Conservation (phyloP, 2,888 invertebrate species). For the Prosopocoilus inquinatus region DNA sequence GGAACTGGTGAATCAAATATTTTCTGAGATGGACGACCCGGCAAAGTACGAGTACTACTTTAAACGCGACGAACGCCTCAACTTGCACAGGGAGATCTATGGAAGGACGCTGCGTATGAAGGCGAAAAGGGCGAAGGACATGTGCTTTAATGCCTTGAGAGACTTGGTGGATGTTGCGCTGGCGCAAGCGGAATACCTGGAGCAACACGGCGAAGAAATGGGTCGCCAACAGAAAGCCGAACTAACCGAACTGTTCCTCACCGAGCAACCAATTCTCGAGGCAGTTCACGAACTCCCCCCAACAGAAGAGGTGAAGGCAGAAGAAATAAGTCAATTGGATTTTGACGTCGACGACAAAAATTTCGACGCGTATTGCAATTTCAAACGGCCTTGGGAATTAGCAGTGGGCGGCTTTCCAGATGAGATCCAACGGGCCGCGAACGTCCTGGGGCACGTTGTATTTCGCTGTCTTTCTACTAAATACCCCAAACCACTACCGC, state of each 20-base stretch:
- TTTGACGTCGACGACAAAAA: slow-evolving; percentile 48
- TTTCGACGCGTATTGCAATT: slow-evolving; percentile 58
- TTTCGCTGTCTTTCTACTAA: slow-evolving; percentile 38
- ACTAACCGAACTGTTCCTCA: slow-evolving; percentile 59
- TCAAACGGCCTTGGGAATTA: slow-evolving; percentile 56
- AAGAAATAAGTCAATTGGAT: slow-evolving; percentile 41
- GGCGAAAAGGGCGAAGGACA: slow-evolving; percentile 51
- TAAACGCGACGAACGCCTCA: slow-evolving; percentile 54
- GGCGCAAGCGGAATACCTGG: slow-evolving; percentile 54
- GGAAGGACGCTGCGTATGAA: slow-evolving; percentile 55
- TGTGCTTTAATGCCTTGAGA: slow-evolving; percentile 55
- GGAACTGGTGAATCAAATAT: slow-evolving; percentile 47
- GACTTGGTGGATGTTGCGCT: slow-evolving; percentile 58
- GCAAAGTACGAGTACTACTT: slow-evolving; percentile 32
- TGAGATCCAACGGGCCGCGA: slow-evolving; percentile 50
- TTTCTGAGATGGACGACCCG: slow-evolving; percentile 19
- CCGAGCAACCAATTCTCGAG: slow-evolving; percentile 57
- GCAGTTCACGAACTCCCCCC: slow-evolving; percentile 31
- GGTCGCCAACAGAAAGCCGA: slow-evolving; percentile 52
- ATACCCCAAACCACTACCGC: slow-evolving; percentile 38
- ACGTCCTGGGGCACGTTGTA: slow-evolving; percentile 44
- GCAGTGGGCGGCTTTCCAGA: slow-evolving; percentile 45
- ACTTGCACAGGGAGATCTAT: slow-evolving; percentile 57
- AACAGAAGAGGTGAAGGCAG: slow-evolving; percentile 12
- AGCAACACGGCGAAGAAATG: slow-evolving; percentile 37